Percentiles rank a stretch among this genome's conserved stretches.
Conservation (phyloP, 2,888 invertebrate genomes). For the Myopa testacea region DNA sequence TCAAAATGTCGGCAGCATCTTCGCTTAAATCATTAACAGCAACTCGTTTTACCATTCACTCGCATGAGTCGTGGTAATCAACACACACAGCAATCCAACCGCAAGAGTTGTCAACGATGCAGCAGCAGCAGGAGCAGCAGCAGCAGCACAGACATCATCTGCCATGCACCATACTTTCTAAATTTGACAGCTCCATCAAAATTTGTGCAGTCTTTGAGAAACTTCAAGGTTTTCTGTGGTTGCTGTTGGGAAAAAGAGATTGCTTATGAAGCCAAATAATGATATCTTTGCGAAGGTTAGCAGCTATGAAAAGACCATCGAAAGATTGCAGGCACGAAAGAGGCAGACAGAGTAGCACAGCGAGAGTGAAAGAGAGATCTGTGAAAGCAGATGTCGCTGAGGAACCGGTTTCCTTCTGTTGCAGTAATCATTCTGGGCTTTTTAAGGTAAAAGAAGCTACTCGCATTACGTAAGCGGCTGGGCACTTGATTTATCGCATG, state of each 20-base stretch:
- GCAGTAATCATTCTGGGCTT: neutral
- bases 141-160: slow-evolving; percentile 5
- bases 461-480: neutral
- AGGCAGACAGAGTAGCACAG: neutral
- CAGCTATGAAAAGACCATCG: neutral
- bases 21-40: no score
- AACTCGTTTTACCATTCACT: no score
- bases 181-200: neutral
- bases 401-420: neutral
- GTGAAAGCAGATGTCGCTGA: neutral
- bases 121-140: neutral
- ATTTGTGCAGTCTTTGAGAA: slow-evolving; percentile 2
- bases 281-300: neutral
- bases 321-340: neutral
- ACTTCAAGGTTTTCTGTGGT: slow-evolving; percentile 10
- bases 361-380: neutral
- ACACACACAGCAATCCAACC: neutral
- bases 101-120: neutral
- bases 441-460: neutral
- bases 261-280: slow-evolving; percentile 4
- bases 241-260: slow-evolving; percentile 12
- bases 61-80: no score
- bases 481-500: neutral
- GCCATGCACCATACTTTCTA: neutral
- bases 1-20: no score